Evolutionary conservation across 2,113 vertebrate genomes (phyloP), one percentile per base, ranked within the genome.

Genomic region (Tauraco erythrolophus): DNA sequence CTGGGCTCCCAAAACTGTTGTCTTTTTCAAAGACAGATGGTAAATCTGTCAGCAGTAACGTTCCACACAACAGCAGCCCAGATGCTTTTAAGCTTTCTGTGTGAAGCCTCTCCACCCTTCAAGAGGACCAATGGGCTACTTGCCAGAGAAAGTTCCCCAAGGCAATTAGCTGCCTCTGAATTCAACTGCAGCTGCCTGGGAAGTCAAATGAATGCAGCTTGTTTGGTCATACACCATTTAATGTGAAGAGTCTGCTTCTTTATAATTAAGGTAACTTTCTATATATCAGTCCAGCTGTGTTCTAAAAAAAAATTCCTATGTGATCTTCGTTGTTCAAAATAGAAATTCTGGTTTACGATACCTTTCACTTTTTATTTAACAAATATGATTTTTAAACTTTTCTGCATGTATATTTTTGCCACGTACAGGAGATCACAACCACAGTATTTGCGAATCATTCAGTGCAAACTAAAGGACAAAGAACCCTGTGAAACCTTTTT

Each of bases 121-220:
- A 97, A 97, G 92, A 96, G 95, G 77, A 96, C 84, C 90, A 97
- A 37, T 76, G 74, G 97, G 97, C 94, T 94, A 70, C 70, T 88
- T 86, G 97, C 98, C 96, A 98, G 96, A 91, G 57, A 90, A 97
- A 95, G 93, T 91, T 97, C 98, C 97, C 98, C 31, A 86, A 65
- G 96, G 97, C 97, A 97, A 96, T 98, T 98, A 98, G 75, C 94
- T 94, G 95, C 94, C 97, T 98, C 97, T 98, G 94, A 98, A 97
- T 98, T 97, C 95, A 98, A 98, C 97, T 97, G 97, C 98, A 98
- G 97, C 98, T 99, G 98, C 97, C 97, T 97, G 92, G 88, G 82
- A 98, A 98, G 93, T 93, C 93, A 97, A 97, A 98, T 95, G 95
- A 96, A 97, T 92, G 88, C 94, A 98, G 96, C 92, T 97, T 98